These are phyloP conservation scores for Anneissia japonica DNA, from an alignment of 35 echinoderm and acorn worm species.

Conservation along the genomic window DNA sequence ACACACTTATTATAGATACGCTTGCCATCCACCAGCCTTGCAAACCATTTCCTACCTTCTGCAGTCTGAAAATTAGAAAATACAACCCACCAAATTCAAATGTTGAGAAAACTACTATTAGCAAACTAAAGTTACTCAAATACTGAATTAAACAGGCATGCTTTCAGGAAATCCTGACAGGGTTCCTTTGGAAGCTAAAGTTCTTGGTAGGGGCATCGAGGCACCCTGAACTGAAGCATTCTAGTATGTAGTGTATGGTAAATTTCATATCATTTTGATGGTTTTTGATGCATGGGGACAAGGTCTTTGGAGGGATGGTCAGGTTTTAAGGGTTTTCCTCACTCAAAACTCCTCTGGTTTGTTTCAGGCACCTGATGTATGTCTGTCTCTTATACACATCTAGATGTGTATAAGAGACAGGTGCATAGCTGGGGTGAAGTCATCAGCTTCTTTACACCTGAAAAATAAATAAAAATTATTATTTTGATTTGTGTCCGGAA, in stretches of 20 bases:
- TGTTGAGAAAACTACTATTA: background rate
- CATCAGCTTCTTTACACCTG: slow-evolving; percentile 92
- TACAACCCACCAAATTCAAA: too few species aligned
- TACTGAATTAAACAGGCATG: background rate
- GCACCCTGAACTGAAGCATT: too few species aligned
- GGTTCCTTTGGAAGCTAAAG: background rate
- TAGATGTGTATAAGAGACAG: too few species aligned
- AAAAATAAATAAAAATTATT: background rate
- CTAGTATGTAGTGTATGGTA: too few species aligned
- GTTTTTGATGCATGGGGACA: too few species aligned
- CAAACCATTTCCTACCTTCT: slow-evolving; percentile 72
- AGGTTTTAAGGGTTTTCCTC: too few species aligned
- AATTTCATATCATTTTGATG: too few species aligned
- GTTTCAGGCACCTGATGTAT: too few species aligned
- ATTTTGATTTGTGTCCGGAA: background rate
- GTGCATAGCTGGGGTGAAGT: slow-evolving; percentile 72
- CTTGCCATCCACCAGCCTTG: slow-evolving; percentile 59
- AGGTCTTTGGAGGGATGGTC: too few species aligned
- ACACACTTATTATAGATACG: slow-evolving; percentile 70
- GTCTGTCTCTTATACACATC: too few species aligned
- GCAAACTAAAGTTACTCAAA: background rate
- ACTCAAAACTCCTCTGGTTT: too few species aligned
- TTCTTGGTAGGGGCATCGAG: background rate
- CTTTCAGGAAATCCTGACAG: background rate
- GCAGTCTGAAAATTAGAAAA: slow-evolving; percentile 52